Percentiles rank a stretch among this genome's conserved stretches.
phyloP scores from a whole-genome alignment of 2,888 invertebrate species.

The Patella pellucida region DNA sequence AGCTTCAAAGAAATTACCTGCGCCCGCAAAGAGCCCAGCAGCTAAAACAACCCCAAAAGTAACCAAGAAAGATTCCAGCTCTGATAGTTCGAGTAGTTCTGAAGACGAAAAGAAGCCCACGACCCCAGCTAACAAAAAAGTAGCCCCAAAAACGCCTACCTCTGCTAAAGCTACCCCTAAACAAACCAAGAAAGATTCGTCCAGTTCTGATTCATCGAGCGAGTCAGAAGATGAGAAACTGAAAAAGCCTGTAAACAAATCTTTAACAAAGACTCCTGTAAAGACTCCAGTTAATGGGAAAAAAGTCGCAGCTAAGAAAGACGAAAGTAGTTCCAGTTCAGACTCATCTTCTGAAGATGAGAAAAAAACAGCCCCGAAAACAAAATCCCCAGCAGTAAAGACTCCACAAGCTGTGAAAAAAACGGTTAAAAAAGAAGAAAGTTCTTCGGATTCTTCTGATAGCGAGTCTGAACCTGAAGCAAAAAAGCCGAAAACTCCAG shows the following conservation, averaged over 20 bases:
- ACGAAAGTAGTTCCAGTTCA: conserved; percentile 30
- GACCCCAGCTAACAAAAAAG: conserved; percentile 22
- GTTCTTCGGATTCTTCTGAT: conserved; percentile 33
- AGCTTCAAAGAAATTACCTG: conserved; percentile 18
- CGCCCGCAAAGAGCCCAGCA: conserved; percentile 23
- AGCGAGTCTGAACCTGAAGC: conserved; percentile 33
- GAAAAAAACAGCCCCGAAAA: neutral
- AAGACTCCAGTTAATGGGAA: conserved; percentile 24
- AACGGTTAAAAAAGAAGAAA: conserved; percentile 15
- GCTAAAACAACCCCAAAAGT: conserved; percentile 18
- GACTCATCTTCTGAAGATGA: conserved; percentile 33
- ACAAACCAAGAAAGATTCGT: conserved; percentile 34
- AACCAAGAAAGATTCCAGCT: conserved; percentile 20
- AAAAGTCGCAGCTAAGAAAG: conserved; percentile 23
- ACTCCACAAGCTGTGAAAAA: conserved; percentile 12
- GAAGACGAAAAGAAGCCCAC: conserved; percentile 29
- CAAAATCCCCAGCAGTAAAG: neutral
- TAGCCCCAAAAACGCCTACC: conserved; percentile 18
- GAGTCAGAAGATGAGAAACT: conserved; percentile 39
- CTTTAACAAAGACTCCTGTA: conserved; percentile 19
- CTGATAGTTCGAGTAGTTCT: conserved; percentile 22
- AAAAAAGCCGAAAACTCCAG: conserved; percentile 1
- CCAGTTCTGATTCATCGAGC: conserved; percentile 33
- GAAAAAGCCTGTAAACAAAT: conserved; percentile 24
- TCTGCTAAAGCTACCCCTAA: conserved; percentile 24